Conservation (phyloP, 2,888 invertebrate genomes). For the Ochropleura plecta region DNA sequence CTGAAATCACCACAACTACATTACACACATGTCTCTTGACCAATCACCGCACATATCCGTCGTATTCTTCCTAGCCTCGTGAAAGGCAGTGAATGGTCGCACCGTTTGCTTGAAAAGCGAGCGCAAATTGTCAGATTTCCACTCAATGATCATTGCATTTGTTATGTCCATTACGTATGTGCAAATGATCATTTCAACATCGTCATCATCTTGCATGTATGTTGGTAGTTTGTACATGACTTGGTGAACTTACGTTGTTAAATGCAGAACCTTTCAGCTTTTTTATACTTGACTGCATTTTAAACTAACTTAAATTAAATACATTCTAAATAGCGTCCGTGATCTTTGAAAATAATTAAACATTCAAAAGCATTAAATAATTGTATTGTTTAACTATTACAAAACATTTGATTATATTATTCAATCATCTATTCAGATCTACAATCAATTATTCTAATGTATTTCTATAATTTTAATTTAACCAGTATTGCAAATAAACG, state of each 20-base stretch:
- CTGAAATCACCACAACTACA: conserved; percentile 23
- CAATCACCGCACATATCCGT: conserved; percentile 42
- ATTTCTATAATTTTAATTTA: conserved; percentile 30
- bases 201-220: conserved; percentile 37
- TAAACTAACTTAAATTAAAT: neutral
- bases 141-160: conserved; percentile 60
- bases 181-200: conserved; percentile 54
- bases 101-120: conserved; percentile 66
- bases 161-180: conserved; percentile 57
- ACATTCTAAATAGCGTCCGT: conserved; percentile 6
- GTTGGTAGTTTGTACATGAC: conserved; percentile 14
- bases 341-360: conserved; percentile 29
- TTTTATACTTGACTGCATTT: neutral
- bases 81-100: conserved; percentile 58
- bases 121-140: conserved; percentile 70
- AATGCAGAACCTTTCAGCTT: conserved; percentile 1
- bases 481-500: conserved; percentile 21
- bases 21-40: conserved; percentile 14
- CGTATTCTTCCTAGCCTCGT: conserved; percentile 51
- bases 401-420: conserved; percentile 40
- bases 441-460: conserved; percentile 37
- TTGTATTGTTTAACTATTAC: conserved; percentile 36
- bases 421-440: conserved; percentile 50
- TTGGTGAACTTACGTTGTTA: conserved; percentile 8
- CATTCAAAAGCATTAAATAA: conserved; percentile 35